Percentiles rank a stretch among this genome's conserved stretches.
phyloP scores from a whole-genome alignment of 2,888 invertebrate genomes.

The Alcis repandata region DNA sequence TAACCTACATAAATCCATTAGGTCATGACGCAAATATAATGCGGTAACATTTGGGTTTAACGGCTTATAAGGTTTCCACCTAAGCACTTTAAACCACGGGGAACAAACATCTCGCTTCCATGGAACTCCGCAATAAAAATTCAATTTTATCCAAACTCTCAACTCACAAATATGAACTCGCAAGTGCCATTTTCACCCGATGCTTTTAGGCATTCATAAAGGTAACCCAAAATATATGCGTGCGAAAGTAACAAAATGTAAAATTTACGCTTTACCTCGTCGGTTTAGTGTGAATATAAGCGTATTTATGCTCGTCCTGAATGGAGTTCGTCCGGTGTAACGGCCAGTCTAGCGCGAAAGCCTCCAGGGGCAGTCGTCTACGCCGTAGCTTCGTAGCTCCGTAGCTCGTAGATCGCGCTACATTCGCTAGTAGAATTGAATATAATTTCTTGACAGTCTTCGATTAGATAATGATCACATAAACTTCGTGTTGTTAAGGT shows the following conservation, averaged over 20 bases:
- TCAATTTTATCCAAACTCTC: conserved; percentile 41
- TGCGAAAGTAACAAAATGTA: conserved; percentile 53
- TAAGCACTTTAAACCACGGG: conserved; percentile 42
- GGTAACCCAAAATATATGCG: conserved; percentile 46
- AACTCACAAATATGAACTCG: conserved; percentile 26
- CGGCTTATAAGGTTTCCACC: conserved; percentile 49
- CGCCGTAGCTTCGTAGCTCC: conserved; percentile 58
- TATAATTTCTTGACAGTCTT: conserved; percentile 49
- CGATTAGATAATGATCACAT: conserved; percentile 37
- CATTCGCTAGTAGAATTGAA: conserved; percentile 48
- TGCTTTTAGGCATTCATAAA: conserved; percentile 51
- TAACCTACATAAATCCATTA: conserved; percentile 46
- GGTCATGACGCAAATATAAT: conserved; percentile 47
- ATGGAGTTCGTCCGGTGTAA: conserved; percentile 30
- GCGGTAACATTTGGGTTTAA: conserved; percentile 47
- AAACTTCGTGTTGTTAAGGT: conserved; percentile 35
- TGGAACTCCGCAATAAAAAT: conserved; percentile 38
- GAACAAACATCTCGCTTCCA: conserved; percentile 33
- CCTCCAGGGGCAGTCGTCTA: conserved; percentile 67
- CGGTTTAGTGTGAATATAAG: conserved; percentile 43
- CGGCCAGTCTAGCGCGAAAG: conserved; percentile 66
- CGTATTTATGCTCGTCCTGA: conserved; percentile 35
- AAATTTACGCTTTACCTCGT: conserved; percentile 52
- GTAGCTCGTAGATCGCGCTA: conserved; percentile 48
- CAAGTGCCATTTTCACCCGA: conserved; percentile 25